phyloP scores from a whole-genome alignment of 2,113 vertebrate species.

The Ageneiosus marmoratus region DNA sequence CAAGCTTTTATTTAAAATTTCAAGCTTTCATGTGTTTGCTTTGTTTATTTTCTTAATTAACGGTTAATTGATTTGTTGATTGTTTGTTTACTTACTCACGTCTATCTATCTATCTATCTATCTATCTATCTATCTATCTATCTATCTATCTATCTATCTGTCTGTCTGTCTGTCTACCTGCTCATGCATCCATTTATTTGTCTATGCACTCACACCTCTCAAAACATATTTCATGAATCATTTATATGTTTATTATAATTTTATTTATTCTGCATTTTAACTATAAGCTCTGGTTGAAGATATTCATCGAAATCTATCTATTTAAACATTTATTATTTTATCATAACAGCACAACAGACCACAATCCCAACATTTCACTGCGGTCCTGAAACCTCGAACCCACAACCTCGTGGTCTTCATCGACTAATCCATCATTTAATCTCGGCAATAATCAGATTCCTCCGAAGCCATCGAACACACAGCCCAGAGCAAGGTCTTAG shows the following conservation, averaged over 20 bases:
- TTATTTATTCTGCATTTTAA: not conserved
- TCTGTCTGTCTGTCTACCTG: not conserved
- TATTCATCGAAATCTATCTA: not conserved
- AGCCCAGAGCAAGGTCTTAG: not conserved
- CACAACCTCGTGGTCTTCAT: not conserved
- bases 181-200: not conserved
- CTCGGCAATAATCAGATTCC: not conserved
- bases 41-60: too few relatives aligned
- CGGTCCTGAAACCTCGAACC: not conserved
- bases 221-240: not conserved
- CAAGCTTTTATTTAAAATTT: too few relatives aligned
- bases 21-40: too few relatives aligned
- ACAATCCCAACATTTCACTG: not conserved
- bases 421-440: not conserved
- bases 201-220: too few relatives aligned
- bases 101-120: not conserved
- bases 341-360: not conserved
- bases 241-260: too few relatives aligned
- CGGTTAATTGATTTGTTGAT: not conserved
- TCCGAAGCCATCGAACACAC: too few relatives aligned
- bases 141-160: not conserved
- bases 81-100: not conserved
- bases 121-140: not conserved
- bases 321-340: not conserved
- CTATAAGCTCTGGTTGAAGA: not conserved